Conservation (phyloP, 2,113 vertebrate genomes). For the Beaufortia kweichowensis region DNA sequence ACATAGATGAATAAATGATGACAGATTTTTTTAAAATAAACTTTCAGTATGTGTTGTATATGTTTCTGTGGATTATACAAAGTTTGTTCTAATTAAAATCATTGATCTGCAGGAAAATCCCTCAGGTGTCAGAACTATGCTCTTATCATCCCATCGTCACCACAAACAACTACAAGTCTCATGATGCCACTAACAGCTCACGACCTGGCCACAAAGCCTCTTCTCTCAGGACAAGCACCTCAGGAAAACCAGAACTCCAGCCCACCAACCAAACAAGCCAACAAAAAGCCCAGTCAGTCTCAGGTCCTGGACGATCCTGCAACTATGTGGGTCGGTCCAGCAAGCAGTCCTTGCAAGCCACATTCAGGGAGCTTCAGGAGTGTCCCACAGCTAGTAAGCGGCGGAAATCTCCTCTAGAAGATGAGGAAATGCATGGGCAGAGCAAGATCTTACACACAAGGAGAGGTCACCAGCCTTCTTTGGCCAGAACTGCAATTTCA, state of each 20-base stretch:
- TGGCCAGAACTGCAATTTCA: conserved; percentile 52
- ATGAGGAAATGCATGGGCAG: conserved; percentile 53
- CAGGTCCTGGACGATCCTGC: conserved; percentile 65
- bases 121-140: conserved; percentile 76
- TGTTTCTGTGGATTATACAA: neutral
- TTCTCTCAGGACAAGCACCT: conserved; percentile 53
- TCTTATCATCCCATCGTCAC: conserved; percentile 44
- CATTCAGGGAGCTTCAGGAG: conserved; percentile 57
- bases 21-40: too few species aligned
- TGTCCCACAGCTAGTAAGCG: conserved; percentile 64
- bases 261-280: conserved; percentile 64
- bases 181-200: conserved; percentile 58
- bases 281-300: conserved; percentile 62
- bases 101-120: conserved; percentile 78
- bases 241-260: conserved; percentile 65
- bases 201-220: conserved; percentile 55
- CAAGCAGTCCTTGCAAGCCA: conserved; percentile 59
- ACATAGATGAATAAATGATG: too few species aligned
- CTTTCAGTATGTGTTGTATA: too few species aligned
- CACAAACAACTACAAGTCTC: conserved; percentile 41
- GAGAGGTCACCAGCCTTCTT: conserved; percentile 38
- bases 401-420: conserved; percentile 63
- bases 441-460: conserved; percentile 68
- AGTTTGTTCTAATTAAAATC: neutral
- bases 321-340: conserved; percentile 68